Evolutionary conservation across 2,888 invertebrate genomes (phyloP).

Genomic region (Ypsolopha sequella): DNA sequence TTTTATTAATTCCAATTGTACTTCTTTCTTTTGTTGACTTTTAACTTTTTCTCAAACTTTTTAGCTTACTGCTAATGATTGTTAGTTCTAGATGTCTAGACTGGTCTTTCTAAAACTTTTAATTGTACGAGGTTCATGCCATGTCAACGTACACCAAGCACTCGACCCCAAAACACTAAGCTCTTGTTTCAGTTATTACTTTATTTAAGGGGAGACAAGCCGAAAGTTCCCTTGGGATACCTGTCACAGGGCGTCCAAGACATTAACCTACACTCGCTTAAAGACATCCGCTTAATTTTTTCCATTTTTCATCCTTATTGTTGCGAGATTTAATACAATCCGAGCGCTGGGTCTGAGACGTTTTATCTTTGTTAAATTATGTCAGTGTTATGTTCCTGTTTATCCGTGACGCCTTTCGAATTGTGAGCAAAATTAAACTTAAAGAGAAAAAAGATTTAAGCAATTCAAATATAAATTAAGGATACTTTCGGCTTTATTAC

Average conservation of each 20-base stretch:
- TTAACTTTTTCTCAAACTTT: no score
- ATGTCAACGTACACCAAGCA: no score
- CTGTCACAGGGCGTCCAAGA: constrained; percentile 36
- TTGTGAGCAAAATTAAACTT: neutral
- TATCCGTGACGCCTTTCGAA: constrained; percentile 1
- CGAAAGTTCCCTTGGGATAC: constrained; percentile 42
- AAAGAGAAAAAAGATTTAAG: no score
- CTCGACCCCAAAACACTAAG: constrained; percentile 23
- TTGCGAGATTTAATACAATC: constrained; percentile 37
- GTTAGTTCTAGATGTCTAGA: no score
- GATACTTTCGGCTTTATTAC: no score
- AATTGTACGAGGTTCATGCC: no score
- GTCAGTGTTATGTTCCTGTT: constrained; percentile 7
- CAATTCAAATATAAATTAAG: no score
- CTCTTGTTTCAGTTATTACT: constrained; percentile 51
- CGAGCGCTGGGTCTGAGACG: constrained; percentile 25
- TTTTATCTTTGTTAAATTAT: constrained; percentile 21
- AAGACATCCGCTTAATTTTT: constrained; percentile 25
- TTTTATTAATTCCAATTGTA: no score
- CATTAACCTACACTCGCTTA: constrained; percentile 19
- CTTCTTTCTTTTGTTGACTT: no score
- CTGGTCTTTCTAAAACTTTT: no score
- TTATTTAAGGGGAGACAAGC: constrained; percentile 53
- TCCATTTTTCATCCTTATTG: constrained; percentile 26
- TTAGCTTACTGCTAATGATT: no score